phyloP scores from a whole-genome alignment of 2,797 vertebrate species.

The Pseudocheirus occidentalis region DNA sequence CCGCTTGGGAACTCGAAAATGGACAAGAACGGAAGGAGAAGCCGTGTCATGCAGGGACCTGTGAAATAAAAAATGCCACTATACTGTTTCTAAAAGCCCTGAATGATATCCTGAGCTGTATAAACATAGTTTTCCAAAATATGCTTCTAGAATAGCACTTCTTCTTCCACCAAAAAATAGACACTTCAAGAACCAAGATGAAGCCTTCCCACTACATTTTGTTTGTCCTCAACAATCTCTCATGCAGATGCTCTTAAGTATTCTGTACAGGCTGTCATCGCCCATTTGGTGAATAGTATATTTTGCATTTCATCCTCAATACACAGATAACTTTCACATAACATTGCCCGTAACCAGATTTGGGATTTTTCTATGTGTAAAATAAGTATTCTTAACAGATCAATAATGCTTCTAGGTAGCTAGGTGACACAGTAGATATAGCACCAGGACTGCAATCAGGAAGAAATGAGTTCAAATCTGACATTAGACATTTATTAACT shows the following conservation, averaged over 20 bases:
- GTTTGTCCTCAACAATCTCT: neutral
- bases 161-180: neutral
- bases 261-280: neutral
- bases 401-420: neutral
- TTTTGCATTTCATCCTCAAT: slow-evolving; percentile 25
- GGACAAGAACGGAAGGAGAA: slow-evolving; percentile 20
- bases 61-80: slow-evolving; percentile 24
- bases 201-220: neutral
- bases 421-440: neutral
- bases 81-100: neutral
- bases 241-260: neutral
- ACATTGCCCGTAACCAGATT: neutral
- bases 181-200: neutral
- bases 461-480: neutral
- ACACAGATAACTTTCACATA: slow-evolving; percentile 11
- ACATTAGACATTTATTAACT: neutral
- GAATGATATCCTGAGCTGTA: neutral
- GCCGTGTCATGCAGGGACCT: neutral
- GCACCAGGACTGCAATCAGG: neutral
- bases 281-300: neutral
- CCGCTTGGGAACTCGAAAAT: slow-evolving; percentile 38
- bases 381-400: neutral
- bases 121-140: neutral
- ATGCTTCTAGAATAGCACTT: neutral
- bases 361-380: neutral